These are phyloP conservation scores for Camponotus floridanus DNA, from an alignment of 1,140 invertebrate genomes.

Conservation along the genomic window DNA sequence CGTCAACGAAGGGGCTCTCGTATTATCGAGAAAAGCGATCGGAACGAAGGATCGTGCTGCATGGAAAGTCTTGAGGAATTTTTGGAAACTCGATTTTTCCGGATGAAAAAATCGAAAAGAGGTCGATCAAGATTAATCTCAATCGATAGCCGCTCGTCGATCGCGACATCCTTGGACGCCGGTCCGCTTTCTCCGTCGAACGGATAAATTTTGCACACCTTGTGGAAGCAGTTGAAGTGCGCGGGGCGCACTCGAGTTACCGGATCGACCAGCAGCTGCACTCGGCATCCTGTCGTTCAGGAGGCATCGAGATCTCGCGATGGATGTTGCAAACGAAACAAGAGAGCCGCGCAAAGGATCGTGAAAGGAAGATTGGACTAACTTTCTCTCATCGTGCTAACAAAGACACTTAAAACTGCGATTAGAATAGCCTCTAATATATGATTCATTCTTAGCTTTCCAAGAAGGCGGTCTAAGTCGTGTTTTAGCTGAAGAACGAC, in stretches of 20 bases:
- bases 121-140: not conserved
- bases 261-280: not conserved
- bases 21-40: not conserved
- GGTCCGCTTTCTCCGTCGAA: constrained; percentile 6
- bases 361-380: constrained; percentile 31
- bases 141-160: not conserved
- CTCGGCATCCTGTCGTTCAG: constrained; percentile 19
- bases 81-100: not conserved
- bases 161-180: not conserved
- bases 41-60: not conserved
- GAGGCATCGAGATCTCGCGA: constrained; percentile 5
- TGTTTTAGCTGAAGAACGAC: not conserved
- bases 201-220: not conserved
- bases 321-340: constrained; percentile 21
- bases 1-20: not conserved
- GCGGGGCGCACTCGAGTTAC: constrained; percentile 12
- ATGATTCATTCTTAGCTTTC: constrained; percentile 27
- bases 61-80: not conserved
- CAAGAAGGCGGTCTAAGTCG: not conserved
- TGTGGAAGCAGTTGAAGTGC: not conserved
- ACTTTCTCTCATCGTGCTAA: constrained; percentile 49
- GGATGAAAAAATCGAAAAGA: not conserved
- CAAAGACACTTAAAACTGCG: constrained; percentile 33
- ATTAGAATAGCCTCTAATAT: constrained; percentile 27
- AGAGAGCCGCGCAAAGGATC: not conserved